Evolutionary conservation across 2,888 invertebrate genomes (phyloP), one percentile per base, ranked within the genome.

Genomic region (Oasisia sp.): DNA sequence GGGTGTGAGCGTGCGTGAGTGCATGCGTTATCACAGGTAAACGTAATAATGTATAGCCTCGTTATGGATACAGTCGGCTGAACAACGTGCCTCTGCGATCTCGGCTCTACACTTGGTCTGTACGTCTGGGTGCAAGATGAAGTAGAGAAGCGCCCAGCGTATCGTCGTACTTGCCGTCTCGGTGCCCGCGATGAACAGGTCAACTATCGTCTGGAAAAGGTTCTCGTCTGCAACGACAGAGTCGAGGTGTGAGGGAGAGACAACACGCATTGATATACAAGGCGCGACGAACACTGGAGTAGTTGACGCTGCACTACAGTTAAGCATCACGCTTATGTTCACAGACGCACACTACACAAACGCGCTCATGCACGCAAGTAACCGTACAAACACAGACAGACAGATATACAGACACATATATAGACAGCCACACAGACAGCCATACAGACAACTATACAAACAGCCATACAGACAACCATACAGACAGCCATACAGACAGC

Each of bases 41-140:
- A 12, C 14, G 4, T 14, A 5, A 58, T 58, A 58, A 58, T 5
- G 58, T 58, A 14, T 19, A 58, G 14, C 58, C 1, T 27, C 5
- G 27, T 58, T 58, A 58, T 58, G 12, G 19, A 5, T 58, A 58
- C 58, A 12, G 19, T 19, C 58, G 5, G 27, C 58, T 58, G 27
- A 19, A 19, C 58, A 58, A 58, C 58, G 5, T 58, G 58, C 58
- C 58, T 58, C 19, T 58, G 19, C 27, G 27, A 58, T 91, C n/a
- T 91, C 91, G 7, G 11, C 44, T 45, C 91, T 91, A 91, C 91
- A 91, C 27, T 45, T 91, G 12, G 32, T 50, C 50, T 91, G 91
- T n/a, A 91, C 45, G 38, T 50, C 44, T 38, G 91, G 91, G 27
- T 91, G 45, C 32, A 44, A 14, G 11, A 91, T 91, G 14, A 91